A percentile compares a stretch with the other conserved stretches of the same genome.
phyloP scores from a whole-genome alignment of 2,113 vertebrate species.

The Numenius arquata region DNA sequence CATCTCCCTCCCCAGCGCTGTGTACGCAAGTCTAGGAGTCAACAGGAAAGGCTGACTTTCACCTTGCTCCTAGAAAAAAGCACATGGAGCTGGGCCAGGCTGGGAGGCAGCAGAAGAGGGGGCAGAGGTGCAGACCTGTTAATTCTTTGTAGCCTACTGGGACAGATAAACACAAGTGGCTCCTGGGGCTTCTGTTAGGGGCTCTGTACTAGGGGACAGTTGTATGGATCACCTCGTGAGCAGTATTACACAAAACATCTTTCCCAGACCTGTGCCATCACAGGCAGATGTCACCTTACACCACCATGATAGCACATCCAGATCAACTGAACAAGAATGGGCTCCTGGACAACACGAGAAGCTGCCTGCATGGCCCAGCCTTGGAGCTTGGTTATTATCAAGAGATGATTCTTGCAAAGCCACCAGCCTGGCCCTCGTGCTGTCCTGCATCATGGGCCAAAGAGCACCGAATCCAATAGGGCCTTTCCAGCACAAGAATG shows the following conservation, averaged over 20 bases:
- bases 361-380: neutral
- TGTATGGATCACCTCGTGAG: fast-evolving
- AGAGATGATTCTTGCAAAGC: neutral
- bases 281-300: neutral
- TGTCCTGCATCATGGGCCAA: neutral
- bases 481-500: neutral
- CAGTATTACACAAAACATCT: neutral
- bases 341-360: fast-evolving
- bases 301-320: neutral
- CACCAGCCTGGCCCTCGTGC: neutral
- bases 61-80: conserved; percentile 31
- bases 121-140: neutral
- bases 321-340: neutral
- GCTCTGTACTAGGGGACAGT: neutral
- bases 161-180: neutral
- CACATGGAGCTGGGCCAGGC: conserved; percentile 7
- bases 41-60: no score
- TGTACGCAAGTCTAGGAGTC: conserved; percentile 39
- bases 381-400: neutral
- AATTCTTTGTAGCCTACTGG: neutral
- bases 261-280: neutral
- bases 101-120: neutral
- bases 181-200: neutral
- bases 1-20: neutral
- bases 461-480: fast-evolving